phyloP scores from a whole-genome alignment of 2,113 vertebrate genomes.

The Ptilonorhynchus violaceus region DNA sequence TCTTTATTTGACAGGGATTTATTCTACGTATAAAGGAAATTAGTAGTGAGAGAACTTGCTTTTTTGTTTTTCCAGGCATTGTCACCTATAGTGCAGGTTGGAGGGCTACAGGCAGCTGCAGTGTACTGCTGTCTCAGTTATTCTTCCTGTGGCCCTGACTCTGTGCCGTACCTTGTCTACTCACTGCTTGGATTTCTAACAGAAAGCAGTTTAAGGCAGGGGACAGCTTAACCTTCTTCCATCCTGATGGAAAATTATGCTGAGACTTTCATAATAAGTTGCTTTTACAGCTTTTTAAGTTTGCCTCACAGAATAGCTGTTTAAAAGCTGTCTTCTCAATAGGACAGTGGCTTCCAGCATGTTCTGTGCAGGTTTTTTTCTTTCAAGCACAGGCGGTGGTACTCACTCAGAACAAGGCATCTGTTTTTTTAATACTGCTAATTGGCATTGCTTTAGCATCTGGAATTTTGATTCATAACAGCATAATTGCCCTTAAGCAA shows the following conservation, averaged over 20 bases:
- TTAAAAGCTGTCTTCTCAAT: slow-evolving; percentile 51
- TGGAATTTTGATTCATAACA: slow-evolving; percentile 59
- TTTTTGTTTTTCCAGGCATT: background rate
- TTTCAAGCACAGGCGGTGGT: slow-evolving; percentile 7
- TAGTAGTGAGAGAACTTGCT: background rate
- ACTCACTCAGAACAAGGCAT: slow-evolving; percentile 24
- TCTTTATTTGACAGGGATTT: background rate
- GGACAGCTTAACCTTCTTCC: slow-evolving; percentile 59
- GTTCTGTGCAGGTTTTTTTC: background rate
- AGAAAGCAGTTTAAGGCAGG: slow-evolving; percentile 51
- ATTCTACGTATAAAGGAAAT: background rate
- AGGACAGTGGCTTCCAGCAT: slow-evolving; percentile 47
- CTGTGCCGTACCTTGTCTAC: background rate
- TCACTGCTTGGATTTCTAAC: background rate
- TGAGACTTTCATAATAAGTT: slow-evolving; percentile 54
- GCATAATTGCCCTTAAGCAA: slow-evolving; percentile 26
- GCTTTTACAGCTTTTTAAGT: slow-evolving; percentile 56
- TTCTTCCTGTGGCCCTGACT: background rate
- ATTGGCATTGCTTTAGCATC: slow-evolving; percentile 57
- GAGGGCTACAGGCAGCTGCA: background rate
- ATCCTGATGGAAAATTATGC: slow-evolving; percentile 48
- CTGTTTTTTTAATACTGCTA: slow-evolving; percentile 52
- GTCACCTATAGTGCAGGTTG: background rate
- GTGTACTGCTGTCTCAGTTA: background rate
- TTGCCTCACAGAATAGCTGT: slow-evolving; percentile 30